phyloP scores from a whole-genome alignment of 2,113 vertebrate species.

The Ranitomeya variabilis region DNA sequence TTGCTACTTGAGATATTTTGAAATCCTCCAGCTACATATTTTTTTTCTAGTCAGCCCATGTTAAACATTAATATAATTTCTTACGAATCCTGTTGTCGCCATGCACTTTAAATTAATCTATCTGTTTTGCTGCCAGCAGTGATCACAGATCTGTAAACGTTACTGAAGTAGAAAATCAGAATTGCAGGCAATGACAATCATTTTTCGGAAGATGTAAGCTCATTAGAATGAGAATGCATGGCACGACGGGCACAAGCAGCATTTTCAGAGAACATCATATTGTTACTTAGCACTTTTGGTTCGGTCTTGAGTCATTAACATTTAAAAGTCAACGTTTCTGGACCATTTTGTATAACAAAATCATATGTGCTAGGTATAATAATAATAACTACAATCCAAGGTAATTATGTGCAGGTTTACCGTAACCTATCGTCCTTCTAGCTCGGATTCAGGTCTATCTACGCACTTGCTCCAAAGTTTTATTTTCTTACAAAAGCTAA shows the following conservation, averaged over 20 bases:
- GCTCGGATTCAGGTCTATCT: too few species aligned
- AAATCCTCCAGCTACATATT: too few species aligned
- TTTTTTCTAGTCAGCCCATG: too few species aligned
- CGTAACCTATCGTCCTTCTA: not conserved
- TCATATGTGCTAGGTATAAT: not conserved
- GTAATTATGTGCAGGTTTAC: not conserved
- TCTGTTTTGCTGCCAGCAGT: not conserved
- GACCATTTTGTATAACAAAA: not conserved
- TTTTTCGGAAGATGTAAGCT: conserved; percentile 19
- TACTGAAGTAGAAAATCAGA: conserved; percentile 26
- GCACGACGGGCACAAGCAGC: conserved; percentile 8
- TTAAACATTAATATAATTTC: not conserved
- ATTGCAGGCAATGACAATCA: conserved; percentile 16
- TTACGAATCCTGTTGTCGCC: not conserved
- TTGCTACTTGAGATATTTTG: too few species aligned
- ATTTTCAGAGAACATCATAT: conserved; percentile 9
- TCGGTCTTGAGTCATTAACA: not conserved
- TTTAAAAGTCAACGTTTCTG: not conserved
- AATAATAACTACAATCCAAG: not conserved
- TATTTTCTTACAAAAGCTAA: too few species aligned
- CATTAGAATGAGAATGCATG: conserved; percentile 8
- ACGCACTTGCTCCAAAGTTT: too few species aligned
- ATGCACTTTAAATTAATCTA: not conserved
- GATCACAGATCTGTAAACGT: conserved; percentile 1
- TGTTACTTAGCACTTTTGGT: not conserved